Evolutionary conservation across 2,888 invertebrate genomes (phyloP).

Genomic region (Hermaeophaga mercurialis): DNA sequence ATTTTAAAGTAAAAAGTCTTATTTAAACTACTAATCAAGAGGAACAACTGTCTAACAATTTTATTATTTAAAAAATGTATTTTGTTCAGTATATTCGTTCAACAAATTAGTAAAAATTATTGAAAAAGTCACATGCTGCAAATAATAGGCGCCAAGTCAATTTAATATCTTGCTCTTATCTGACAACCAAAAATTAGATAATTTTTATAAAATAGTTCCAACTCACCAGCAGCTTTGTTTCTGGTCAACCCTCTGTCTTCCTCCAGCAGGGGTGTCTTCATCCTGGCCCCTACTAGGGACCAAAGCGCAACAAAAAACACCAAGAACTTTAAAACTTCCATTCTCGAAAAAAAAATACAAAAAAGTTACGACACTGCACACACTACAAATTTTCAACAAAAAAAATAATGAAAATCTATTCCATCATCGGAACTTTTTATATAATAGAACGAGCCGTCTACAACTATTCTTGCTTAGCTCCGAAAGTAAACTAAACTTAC

Average conservation of each 20-base stretch:
- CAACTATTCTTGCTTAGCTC: constrained; percentile 11
- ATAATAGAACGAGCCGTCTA: constrained; percentile 12
- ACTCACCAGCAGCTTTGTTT: constrained; percentile 53
- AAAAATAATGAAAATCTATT: constrained; percentile 19
- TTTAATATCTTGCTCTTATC: not conserved
- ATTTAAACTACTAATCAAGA: too few relatives aligned
- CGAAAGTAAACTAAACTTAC: constrained; percentile 21
- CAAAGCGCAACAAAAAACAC: constrained; percentile 18
- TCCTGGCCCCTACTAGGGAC: constrained; percentile 40
- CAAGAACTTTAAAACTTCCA: constrained; percentile 25
- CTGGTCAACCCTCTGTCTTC: constrained; percentile 49
- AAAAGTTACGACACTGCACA: constrained; percentile 29
- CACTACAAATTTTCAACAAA: constrained; percentile 17
- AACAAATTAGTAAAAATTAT: too few relatives aligned
- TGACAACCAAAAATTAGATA: not conserved
- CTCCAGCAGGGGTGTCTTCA: constrained; percentile 50
- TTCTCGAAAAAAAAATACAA: constrained; percentile 6
- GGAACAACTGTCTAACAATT: too few relatives aligned
- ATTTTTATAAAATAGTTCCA: not conserved
- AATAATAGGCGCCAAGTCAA: constrained; percentile 4
- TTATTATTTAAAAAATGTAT: too few relatives aligned
- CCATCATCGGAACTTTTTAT: constrained; percentile 21
- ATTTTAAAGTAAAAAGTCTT: too few relatives aligned
- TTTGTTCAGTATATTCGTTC: too few relatives aligned
- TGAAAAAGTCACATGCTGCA: constrained; percentile 8